Conservation (phyloP, 2,113 vertebrate genomes). For the Malurus melanocephalus region DNA sequence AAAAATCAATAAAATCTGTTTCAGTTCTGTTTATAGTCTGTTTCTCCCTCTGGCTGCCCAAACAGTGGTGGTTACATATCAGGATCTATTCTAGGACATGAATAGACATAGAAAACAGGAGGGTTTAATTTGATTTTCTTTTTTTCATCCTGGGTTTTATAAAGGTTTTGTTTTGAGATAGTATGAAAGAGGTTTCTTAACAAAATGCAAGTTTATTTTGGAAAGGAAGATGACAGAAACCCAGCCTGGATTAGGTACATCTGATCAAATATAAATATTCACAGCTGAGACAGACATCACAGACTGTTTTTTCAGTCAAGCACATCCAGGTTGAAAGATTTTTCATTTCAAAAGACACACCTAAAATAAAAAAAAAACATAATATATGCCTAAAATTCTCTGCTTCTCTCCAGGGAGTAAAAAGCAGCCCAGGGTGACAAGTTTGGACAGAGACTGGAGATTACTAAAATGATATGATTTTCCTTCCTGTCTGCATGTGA, state of each 20-base stretch:
- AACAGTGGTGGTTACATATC: conserved; percentile 20
- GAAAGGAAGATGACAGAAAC: not conserved
- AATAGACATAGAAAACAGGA: not conserved
- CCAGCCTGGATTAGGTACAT: not conserved
- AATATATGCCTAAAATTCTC: not conserved
- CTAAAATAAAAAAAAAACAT: not conserved
- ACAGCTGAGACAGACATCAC: not conserved
- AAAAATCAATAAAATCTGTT: conserved; percentile 60
- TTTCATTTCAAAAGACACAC: not conserved
- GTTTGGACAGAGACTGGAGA: not conserved
- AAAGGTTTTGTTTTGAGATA: not conserved
- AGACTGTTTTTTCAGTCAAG: not conserved
- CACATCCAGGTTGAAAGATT: not conserved
- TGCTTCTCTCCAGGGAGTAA: not conserved
- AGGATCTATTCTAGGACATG: conserved; percentile 10
- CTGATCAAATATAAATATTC: conserved; percentile 25
- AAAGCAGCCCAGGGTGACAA: not conserved
- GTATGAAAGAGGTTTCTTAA: not conserved
- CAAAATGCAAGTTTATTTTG: not conserved
- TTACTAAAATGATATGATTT: not conserved
- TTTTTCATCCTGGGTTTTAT: not conserved
- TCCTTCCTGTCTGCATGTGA: not conserved
- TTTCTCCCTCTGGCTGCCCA: conserved; percentile 38
- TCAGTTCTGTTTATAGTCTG: conserved; percentile 50
- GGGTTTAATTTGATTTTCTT: not conserved